Percentiles rank a stretch among this genome's conserved stretches.
These are phyloP conservation scores for Rhinophrynus dorsalis DNA, from an alignment of 2,797 vertebrate species.

Conservation along the genomic window DNA sequence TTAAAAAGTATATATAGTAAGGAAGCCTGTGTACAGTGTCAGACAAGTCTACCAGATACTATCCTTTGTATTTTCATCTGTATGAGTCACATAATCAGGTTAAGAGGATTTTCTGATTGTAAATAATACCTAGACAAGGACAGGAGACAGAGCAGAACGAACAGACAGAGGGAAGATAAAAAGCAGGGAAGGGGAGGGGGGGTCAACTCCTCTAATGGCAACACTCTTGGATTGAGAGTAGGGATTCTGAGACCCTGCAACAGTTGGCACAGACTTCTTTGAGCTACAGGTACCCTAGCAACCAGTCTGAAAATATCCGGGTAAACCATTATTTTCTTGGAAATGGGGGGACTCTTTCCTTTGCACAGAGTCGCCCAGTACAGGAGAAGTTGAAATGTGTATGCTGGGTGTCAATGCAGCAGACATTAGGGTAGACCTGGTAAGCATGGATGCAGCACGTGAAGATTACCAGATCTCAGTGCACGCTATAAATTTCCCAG, in stretches of 20 bases:
- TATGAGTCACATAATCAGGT: slow-evolving; percentile 30
- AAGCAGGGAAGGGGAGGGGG: not conserved
- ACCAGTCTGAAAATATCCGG: not conserved
- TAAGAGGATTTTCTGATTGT: slow-evolving; percentile 43
- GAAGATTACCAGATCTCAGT: not conserved
- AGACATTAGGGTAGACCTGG: not conserved
- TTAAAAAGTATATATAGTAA: no score
- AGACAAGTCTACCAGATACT: not conserved
- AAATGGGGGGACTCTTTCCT: not conserved
- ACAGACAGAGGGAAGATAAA: not conserved
- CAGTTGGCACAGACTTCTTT: not conserved
- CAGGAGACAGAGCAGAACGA: not conserved
- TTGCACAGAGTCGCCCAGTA: not conserved
- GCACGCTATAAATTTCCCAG: not conserved
- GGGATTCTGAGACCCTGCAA: not conserved
- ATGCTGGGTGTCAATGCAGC: not conserved
- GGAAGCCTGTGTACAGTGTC: no score
- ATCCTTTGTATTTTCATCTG: not conserved
- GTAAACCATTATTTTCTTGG: not conserved
- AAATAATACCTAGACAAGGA: slow-evolving; percentile 33
- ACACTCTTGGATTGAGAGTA: no score
- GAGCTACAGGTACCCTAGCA: not conserved
- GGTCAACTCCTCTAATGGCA: no score
- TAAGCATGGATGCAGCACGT: not conserved
- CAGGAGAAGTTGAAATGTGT: not conserved